These are phyloP conservation scores for Heliconius melpomene DNA, from an alignment of 1,140 invertebrate genomes.

Conservation along the genomic window DNA sequence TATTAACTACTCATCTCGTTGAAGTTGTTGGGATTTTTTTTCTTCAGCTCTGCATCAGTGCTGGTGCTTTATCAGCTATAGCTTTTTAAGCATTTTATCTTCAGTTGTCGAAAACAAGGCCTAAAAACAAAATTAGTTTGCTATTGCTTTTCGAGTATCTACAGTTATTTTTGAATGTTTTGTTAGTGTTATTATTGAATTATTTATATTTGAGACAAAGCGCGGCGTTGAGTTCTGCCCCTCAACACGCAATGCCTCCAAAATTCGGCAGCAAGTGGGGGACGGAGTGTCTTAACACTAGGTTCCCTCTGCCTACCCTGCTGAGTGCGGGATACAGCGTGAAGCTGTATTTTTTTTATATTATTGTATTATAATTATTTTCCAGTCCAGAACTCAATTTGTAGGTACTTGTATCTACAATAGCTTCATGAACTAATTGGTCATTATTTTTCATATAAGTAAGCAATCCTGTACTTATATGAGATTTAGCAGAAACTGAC, in stretches of 20 bases:
- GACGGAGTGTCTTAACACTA: no score
- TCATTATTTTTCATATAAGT: background rate
- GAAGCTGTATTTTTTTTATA: no score
- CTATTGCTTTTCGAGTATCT: background rate
- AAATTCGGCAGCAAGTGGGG: no score
- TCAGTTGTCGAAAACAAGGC: background rate
- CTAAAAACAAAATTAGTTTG: background rate
- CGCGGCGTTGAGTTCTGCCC: no score
- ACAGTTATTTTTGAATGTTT: background rate
- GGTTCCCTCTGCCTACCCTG: no score
- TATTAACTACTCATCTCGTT: slow-evolving; percentile 22
- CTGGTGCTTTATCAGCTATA: slow-evolving; percentile 12
- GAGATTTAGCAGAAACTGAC: background rate
- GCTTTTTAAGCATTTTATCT: slow-evolving; percentile 11
- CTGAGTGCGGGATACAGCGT: no score
- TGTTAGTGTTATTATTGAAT: background rate
- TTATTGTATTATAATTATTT: no score
- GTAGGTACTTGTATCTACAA: background rate
- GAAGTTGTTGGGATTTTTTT: background rate
- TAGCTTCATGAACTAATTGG: background rate
- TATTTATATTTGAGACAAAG: background rate
- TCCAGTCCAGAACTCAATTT: background rate
- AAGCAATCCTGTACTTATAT: background rate
- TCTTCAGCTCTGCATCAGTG: background rate
- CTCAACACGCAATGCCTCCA: no score